Conservation (phyloP, 2,888 invertebrate species). For the Clunio marinus region DNA sequence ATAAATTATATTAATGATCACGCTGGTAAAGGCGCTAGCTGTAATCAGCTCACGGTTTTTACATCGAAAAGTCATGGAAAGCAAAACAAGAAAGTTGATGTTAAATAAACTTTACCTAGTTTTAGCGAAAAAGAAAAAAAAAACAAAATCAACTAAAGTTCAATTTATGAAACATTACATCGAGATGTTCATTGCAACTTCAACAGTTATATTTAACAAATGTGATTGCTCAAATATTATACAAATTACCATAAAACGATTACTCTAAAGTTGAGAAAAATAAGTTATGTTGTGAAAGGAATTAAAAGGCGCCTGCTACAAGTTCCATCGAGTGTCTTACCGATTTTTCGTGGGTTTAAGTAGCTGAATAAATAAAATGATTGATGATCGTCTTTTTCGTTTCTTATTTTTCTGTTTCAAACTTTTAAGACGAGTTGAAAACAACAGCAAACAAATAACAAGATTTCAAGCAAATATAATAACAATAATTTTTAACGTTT, state of each 20-base stretch:
- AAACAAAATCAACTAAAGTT: neutral
- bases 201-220: constrained; percentile 15
- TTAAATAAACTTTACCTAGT: no score
- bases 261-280: neutral
- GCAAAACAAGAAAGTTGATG: no score
- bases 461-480: neutral
- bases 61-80: no score
- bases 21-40: neutral
- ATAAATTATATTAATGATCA: constrained; percentile 10
- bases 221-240: neutral
- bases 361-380: constrained; percentile 31
- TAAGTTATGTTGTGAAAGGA: neutral
- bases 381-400: constrained; percentile 32
- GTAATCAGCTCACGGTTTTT: no score
- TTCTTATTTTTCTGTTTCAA: neutral
- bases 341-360: constrained; percentile 31
- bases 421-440: neutral
- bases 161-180: neutral
- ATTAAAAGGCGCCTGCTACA: constrained; percentile 35
- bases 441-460: constrained; percentile 8
- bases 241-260: constrained; percentile 10
- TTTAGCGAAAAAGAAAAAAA: neutral
- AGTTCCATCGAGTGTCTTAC: constrained; percentile 22
- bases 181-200: constrained; percentile 7
- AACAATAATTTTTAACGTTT: constrained; percentile 11